phyloP scores from a whole-genome alignment of 1,140 invertebrate genomes.

The Drosophila persimilis region DNA sequence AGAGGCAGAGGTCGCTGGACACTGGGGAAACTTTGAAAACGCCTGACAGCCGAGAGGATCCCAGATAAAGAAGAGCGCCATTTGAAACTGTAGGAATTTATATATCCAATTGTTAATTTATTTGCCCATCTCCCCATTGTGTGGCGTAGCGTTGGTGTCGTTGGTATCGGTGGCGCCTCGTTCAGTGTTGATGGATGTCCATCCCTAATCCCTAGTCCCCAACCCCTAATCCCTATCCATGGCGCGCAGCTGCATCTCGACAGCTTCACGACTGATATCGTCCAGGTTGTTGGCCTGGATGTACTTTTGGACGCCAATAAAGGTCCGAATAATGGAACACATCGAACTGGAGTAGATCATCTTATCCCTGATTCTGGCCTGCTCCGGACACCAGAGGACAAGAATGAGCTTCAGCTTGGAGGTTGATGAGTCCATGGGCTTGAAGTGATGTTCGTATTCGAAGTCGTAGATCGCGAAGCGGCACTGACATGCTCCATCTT shows the following conservation, averaged over 20 bases:
- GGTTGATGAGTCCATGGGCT: conserved; percentile 23
- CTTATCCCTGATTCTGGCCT: conserved; percentile 54
- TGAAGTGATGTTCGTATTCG: conserved; percentile 41
- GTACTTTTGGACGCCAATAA: conserved; percentile 48
- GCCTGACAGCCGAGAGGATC: not conserved
- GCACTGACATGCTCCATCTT: conserved; percentile 18
- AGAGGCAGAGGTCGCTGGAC: not conserved
- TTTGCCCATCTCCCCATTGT: too few relatives aligned
- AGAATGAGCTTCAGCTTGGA: conserved; percentile 57
- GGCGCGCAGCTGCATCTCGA: conserved; percentile 48
- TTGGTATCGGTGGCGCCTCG: too few relatives aligned
- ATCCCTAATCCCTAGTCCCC: not conserved
- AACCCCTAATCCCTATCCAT: conserved; percentile 36
- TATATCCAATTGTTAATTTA: too few relatives aligned
- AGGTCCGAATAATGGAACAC: conserved; percentile 34
- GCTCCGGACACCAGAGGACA: conserved; percentile 56
- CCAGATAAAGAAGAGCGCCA: too few relatives aligned
- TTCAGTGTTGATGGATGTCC: too few relatives aligned
- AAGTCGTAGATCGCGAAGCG: conserved; percentile 61
- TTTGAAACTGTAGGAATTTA: too few relatives aligned
- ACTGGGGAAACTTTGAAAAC: not conserved
- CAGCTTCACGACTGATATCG: conserved; percentile 25
- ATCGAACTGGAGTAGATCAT: conserved; percentile 66
- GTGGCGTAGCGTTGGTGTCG: not conserved
- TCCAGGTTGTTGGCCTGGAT: conserved; percentile 61